phyloP scores from a whole-genome alignment of 2,888 invertebrate genomes.

The Cenopis cana region DNA sequence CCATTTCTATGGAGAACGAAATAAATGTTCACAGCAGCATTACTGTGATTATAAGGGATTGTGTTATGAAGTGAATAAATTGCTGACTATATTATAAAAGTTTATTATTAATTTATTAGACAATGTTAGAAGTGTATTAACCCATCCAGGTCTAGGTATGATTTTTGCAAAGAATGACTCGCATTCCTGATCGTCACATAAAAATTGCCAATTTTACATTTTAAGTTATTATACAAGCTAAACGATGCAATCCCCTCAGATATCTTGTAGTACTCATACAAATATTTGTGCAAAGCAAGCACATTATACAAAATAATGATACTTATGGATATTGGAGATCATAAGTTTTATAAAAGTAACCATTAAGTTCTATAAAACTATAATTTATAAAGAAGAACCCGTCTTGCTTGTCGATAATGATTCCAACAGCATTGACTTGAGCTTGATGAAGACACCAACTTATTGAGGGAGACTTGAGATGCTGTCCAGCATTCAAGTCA shows the following conservation, averaged over 20 bases:
- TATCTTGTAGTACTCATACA: not conserved
- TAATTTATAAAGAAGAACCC: too few relatives aligned
- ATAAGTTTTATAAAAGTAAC: too few relatives aligned
- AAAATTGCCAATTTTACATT: too few relatives aligned
- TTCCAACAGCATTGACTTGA: too few relatives aligned
- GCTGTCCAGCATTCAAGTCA: too few relatives aligned
- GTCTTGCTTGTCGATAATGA: too few relatives aligned
- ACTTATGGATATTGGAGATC: not conserved
- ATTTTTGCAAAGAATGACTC: not conserved
- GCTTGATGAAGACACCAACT: too few relatives aligned
- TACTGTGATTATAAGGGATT: slow-evolving; percentile 38
- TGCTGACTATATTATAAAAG: slow-evolving; percentile 32
- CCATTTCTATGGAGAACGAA: slow-evolving; percentile 4
- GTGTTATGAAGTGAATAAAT: slow-evolving; percentile 38
- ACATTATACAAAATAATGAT: not conserved
- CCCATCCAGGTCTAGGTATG: slow-evolving; percentile 10
- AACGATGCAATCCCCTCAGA: too few relatives aligned
- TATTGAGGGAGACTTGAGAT: too few relatives aligned
- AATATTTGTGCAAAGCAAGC: not conserved
- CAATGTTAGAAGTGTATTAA: slow-evolving; percentile 22
- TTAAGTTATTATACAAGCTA: too few relatives aligned
- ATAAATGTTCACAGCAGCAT: slow-evolving; percentile 22
- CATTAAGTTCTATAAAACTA: too few relatives aligned
- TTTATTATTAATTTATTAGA: slow-evolving; percentile 38
- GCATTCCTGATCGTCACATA: not conserved